Conservation (phyloP, 37 sponge, comb jelly and placozoan genomes). For the Mnemiopsis leidyi region DNA sequence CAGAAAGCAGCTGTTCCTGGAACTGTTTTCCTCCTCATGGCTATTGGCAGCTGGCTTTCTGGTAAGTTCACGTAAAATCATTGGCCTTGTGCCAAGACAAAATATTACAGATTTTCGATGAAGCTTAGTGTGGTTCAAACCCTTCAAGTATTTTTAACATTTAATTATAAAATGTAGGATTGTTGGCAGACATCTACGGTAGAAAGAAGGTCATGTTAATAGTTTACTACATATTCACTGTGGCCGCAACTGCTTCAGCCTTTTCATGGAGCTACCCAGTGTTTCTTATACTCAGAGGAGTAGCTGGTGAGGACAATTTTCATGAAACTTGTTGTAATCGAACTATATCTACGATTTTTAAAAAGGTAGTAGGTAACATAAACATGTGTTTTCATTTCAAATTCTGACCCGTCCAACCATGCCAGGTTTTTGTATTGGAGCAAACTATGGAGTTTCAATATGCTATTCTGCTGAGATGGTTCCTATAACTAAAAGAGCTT, state of each 20-base stretch:
- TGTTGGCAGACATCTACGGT: background rate
- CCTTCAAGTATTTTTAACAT: background rate
- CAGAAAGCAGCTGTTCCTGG: background rate
- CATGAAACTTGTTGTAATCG: no score
- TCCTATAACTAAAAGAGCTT: background rate
- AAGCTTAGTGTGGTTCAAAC: background rate
- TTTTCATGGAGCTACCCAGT: conserved; percentile 3
- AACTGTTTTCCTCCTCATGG: background rate
- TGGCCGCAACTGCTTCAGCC: background rate
- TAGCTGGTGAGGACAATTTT: background rate
- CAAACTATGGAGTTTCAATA: background rate
- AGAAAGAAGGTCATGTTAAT: background rate
- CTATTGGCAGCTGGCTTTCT: background rate
- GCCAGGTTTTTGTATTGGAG: conserved; percentile 24
- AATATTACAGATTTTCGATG: no score
- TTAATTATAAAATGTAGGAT: background rate
- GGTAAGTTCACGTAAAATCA: background rate
- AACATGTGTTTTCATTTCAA: no score
- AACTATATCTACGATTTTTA: no score
- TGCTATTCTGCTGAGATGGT: conserved; percentile 22
- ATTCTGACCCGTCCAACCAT: no score
- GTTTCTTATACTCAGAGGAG: background rate
- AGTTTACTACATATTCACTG: background rate
- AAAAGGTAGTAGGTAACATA: no score
- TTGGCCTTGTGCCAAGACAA: background rate